Evolutionary conservation across 2,113 vertebrate species (phyloP).

Genomic region (Azemiops feae): DNA sequence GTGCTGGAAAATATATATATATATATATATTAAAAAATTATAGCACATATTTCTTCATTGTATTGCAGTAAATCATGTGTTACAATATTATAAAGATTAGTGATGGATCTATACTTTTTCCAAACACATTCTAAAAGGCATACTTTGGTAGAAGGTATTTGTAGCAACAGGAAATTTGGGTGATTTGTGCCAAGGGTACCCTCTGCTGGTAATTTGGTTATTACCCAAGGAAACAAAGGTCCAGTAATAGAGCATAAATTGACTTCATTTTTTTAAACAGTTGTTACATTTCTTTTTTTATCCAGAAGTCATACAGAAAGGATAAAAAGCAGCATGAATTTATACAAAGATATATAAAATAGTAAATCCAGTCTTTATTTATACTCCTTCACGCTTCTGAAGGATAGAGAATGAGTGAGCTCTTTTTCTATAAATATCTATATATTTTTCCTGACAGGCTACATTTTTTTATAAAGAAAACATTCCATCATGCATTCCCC

Average conservation of each 20-base stretch:
- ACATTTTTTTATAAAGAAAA: not conserved
- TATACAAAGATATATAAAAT: not conserved
- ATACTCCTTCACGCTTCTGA: not conserved
- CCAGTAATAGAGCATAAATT: not conserved
- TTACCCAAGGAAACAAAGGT: not conserved
- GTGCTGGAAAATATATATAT: not conserved
- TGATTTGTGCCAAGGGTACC: not conserved
- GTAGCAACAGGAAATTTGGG: not conserved
- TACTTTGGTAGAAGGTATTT: not conserved
- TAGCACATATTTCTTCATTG: not conserved
- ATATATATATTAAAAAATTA: too few species aligned
- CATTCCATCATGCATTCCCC: not conserved
- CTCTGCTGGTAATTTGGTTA: not conserved
- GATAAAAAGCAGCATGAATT: not conserved
- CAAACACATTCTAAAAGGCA: accelerated
- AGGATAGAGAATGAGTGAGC: not conserved
- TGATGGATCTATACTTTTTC: not conserved
- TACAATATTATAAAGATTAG: not conserved
- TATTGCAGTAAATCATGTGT: not conserved
- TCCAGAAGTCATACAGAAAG: accelerated
- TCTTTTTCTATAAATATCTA: not conserved
- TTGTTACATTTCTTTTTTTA: not conserved
- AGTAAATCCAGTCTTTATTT: not conserved
- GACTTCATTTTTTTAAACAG: not conserved
- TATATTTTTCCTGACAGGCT: not conserved